Evolutionary conservation across 2,113 vertebrate species (phyloP), one percentile per base, ranked within the genome.

Genomic region (Arothron firmamentum): DNA sequence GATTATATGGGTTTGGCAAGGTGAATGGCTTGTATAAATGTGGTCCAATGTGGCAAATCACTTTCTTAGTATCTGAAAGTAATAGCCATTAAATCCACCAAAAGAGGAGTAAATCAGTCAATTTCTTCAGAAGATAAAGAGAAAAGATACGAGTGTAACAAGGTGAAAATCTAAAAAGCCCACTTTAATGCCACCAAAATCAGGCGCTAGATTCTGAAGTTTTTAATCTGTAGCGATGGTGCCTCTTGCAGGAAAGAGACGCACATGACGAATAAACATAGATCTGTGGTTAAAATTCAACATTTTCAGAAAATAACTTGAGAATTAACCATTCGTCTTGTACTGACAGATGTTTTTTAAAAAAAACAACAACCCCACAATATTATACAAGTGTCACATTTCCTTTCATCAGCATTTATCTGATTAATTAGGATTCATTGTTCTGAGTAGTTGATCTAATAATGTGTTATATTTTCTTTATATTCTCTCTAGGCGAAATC

Each of bases 221-320:
- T 38, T 38, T 28, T 28, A 28, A 10, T 38, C 14, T 46, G 51
- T 56, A 28, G 57, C 9, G 14, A 60, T 53, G 52, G 75, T 3
- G 72, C 62, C 81, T 65, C 25, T 78, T 74, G 58, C 57, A 49
- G 81, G 4, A 6, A 53, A 38, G 0, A 52, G 5, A 2, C 17
- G 14, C 20, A 25, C 48, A 45, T 45, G 1, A 16, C 43, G 43
- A 5, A 4, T n/a, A 47, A 47, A 47, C 21, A 23, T 23, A 23
- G 6, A 28, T 28, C 25, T 28, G 45, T 16, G 45, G 34, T 2
- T 10, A 38, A 38, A 2, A 11, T 38, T 31, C 8, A 31, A 11
- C 10, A 7, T 28, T 28, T 28, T 6, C 4, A 28, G 3, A 28
- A 28, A 28, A 28, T 28, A 28, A 28, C 25, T 28, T 1, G 6